These are phyloP conservation scores for Trachelus iudaicus DNA, from an alignment of 2,888 invertebrate genomes.

Conservation along the genomic window DNA sequence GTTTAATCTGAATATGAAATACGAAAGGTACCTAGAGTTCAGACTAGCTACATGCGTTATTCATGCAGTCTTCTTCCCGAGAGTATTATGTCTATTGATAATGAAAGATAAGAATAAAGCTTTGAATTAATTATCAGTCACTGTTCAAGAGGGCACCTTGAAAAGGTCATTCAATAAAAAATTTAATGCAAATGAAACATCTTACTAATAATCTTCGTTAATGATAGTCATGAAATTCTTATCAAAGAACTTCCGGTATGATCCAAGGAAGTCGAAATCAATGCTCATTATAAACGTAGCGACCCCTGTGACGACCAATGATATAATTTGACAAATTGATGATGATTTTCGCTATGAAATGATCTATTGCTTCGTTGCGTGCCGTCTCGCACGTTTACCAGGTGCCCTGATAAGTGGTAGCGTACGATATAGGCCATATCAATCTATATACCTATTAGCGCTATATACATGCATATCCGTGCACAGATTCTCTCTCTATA, in stretches of 20 bases:
- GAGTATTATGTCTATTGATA: neutral
- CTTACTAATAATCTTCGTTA: neutral
- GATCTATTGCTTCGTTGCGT: constrained; percentile 37
- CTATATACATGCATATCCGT: neutral
- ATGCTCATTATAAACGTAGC: neutral
- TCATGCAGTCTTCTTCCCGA: neutral
- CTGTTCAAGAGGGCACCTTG: neutral
- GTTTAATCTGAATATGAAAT: neutral
- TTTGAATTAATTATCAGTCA: neutral
- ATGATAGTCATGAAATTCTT: neutral
- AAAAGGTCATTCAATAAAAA: neutral
- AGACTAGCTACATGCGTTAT: neutral
- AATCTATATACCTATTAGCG: neutral
- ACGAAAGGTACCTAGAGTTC: neutral
- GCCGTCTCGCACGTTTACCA: constrained; percentile 51
- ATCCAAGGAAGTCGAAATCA: neutral
- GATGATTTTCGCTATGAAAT: neutral
- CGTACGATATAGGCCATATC: neutral
- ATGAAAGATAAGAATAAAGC: neutral
- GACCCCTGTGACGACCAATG: neutral
- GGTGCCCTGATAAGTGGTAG: constrained; percentile 15
- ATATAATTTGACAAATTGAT: neutral
- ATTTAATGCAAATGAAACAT: neutral
- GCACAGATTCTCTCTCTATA: neutral
- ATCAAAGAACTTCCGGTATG: neutral